phyloP scores from a whole-genome alignment of 1,140 invertebrate species.

The Brachionus plicatilis region DNA sequence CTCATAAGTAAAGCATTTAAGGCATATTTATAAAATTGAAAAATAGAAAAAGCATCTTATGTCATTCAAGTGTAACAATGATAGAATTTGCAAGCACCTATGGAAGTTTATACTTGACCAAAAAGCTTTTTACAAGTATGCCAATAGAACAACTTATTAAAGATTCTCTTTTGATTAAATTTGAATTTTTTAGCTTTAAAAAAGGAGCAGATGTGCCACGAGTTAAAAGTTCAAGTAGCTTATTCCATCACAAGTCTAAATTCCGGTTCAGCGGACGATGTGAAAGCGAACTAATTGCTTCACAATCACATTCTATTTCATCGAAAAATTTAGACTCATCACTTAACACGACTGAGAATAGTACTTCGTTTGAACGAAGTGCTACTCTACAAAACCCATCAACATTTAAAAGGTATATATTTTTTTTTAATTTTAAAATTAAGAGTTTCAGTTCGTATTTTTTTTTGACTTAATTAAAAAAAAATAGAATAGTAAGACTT shows the following conservation, averaged over 20 bases:
- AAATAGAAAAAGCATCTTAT: conserved; percentile 9
- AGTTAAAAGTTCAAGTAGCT: conserved; percentile 27
- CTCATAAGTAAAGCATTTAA: neutral
- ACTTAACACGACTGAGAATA: neutral
- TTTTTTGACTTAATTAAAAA: no score
- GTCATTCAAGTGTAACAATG: conserved; percentile 32
- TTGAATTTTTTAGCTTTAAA: conserved; percentile 25
- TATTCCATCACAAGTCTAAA: conserved; percentile 13
- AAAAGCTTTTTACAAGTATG: conserved; percentile 38
- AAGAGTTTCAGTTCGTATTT: no score
- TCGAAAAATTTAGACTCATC: neutral
- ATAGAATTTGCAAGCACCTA: conserved; percentile 28
- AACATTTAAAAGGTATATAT: neutral
- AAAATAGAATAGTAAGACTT: no score
- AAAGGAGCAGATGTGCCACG: neutral
- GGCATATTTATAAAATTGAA: neutral
- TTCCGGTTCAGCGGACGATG: conserved; percentile 30
- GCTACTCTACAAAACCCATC: neutral
- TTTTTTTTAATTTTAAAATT: neutral
- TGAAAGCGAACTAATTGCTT: conserved; percentile 24
- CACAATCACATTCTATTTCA: neutral
- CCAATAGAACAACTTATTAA: neutral
- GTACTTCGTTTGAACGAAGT: conserved; percentile 8
- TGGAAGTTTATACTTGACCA: conserved; percentile 36
- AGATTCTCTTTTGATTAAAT: neutral